These are phyloP conservation scores for Thereva unica DNA, from an alignment of 2,888 invertebrate species.

Conservation along the genomic window DNA sequence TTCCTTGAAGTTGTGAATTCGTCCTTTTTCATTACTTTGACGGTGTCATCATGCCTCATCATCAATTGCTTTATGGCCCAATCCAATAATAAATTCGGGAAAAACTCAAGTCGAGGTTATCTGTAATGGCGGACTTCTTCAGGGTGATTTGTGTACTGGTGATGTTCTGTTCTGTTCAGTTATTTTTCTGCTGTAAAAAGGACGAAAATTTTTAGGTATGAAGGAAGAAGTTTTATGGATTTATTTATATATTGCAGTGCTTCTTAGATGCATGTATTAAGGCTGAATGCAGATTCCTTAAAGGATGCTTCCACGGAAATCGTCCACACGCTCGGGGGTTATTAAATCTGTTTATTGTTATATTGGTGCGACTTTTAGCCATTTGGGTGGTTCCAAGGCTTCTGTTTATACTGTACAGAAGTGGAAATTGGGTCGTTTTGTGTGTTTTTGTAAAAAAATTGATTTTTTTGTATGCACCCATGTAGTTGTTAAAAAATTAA, in stretches of 20 bases:
- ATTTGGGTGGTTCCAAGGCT: slow-evolving; percentile 4
- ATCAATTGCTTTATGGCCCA: slow-evolving; percentile 27
- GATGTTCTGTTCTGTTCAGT: not conserved
- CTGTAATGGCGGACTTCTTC: not conserved
- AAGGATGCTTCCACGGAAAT: not conserved
- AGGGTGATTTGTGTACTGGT: not conserved
- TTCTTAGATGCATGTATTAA: slow-evolving; percentile 12
- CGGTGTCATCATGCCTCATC: slow-evolving; percentile 26
- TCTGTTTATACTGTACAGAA: slow-evolving; percentile 3
- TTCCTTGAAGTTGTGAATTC: slow-evolving; percentile 11
- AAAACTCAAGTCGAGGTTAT: slow-evolving; percentile 21
- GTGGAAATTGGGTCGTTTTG: too few relatives aligned
- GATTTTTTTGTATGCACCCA: too few relatives aligned
- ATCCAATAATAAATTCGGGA: slow-evolving; percentile 3
- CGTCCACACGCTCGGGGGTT: not conserved
- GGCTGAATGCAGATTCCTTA: not conserved
- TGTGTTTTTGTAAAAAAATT: too few relatives aligned
- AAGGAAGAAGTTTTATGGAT: slow-evolving; percentile 13
- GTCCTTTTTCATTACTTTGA: slow-evolving; percentile 25
- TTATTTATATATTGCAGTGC: slow-evolving; percentile 22
- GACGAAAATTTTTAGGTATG: slow-evolving; percentile 11
- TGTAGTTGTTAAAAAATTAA: too few relatives aligned
- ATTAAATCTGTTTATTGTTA: not conserved
- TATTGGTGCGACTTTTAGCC: not conserved
- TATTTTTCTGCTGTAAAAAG: not conserved